phyloP scores from a whole-genome alignment of 2,113 vertebrate genomes.

The Muntiacus reevesi region DNA sequence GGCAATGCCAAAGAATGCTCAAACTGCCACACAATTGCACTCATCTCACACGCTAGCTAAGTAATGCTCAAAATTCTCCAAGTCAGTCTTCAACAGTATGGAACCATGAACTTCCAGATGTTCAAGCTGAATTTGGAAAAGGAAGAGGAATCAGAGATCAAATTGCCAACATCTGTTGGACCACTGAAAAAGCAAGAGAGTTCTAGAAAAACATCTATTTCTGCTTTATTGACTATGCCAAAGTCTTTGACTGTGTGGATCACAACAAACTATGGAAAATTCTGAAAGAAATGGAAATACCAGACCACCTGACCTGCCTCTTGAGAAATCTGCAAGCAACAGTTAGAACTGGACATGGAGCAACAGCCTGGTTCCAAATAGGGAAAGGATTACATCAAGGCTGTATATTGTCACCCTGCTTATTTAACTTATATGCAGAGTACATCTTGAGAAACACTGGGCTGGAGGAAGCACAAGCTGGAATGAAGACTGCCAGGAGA shows the following conservation, averaged over 20 bases:
- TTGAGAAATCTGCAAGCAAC: neutral
- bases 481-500: neutral
- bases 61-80: neutral
- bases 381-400: neutral
- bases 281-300: neutral
- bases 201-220: neutral
- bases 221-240: neutral
- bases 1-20: neutral
- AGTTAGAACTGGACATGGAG: neutral
- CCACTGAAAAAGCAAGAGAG: neutral
- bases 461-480: neutral
- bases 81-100: neutral
- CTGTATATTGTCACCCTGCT: neutral
- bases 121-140: neutral
- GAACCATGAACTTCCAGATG: neutral
- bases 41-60: neutral
- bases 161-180: neutral
- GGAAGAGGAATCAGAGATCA: neutral
- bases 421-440: neutral
- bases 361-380: neutral
- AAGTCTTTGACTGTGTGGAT: neutral
- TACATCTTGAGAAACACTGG: neutral
- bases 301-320: neutral
- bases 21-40: neutral
- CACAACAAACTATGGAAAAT: neutral